Base-by-base conservation (phyloP, 2,797 vertebrate genomes). In the Squalus acanthias region DNA sequence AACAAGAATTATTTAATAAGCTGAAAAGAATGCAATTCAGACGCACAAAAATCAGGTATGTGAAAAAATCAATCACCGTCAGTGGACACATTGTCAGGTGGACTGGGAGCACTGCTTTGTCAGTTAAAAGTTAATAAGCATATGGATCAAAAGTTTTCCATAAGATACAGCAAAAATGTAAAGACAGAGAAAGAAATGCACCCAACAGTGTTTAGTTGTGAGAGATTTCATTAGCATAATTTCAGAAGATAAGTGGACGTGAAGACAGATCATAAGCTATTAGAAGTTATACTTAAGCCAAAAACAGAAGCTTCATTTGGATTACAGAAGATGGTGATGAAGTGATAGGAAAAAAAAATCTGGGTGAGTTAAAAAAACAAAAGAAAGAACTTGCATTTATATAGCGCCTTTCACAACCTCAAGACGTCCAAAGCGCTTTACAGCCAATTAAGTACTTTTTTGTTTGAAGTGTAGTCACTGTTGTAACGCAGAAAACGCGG, bases 51-150 rank as follows among this genome's bases (percentile, higher is more conserved):
- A 63, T 24, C 87, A 91, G 29, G 0, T 29, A 65, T 33, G 33
- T 91, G 88, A 91, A 63, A 91, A n/a, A 63, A 33, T 91, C 26
- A 91, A 91, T 91, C 88, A 91, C 1, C n/a, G 57, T 33, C 88
- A 91, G 88, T 63, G 57, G 57, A 60, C 57, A 57, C 88, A 63
- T 91, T 13, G 57, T 91, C 57, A n/a, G 57, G 60, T 63, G 29
- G 57, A 63, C 57, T n/a, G 57, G 60, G 88, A 91, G 15, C 57
- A 63, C 3, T 63, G 88, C 57, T 63, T 91, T 8, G 3, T 65
- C 88, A 63, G 29, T 33, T 65, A 91, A 29, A 57, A 91, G 29
- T 50, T 65, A n/a, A 91, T n/a, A 91, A 91, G 88, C 60, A n/a
- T 91, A 65, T 63, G 88, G 88, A 63, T 63, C 88, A 91, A 91